Evolutionary conservation across 2,113 vertebrate species (phyloP).

Genomic region (Alosa alosa): DNA sequence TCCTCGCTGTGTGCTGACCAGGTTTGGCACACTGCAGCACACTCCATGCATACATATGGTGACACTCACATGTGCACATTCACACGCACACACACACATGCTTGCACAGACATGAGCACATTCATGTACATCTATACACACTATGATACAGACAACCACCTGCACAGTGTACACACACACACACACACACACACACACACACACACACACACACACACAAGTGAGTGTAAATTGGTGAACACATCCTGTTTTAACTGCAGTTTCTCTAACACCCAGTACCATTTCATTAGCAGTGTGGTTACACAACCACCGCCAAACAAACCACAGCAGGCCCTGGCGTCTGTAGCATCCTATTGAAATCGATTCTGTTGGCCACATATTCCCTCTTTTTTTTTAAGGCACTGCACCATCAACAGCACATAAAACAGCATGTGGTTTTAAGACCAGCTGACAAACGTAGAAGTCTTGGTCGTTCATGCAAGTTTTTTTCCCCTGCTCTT

Average conservation of each 20-base stretch:
- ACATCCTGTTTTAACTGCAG: constrained; percentile 31
- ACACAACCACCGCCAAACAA: background rate
- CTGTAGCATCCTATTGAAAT: constrained; percentile 59
- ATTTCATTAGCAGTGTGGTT: background rate
- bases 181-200: constrained; percentile 1
- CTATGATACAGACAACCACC: background rate
- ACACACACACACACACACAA: background rate
- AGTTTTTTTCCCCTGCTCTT: background rate
- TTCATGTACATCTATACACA: background rate
- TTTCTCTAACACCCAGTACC: background rate
- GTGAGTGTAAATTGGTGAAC: background rate
- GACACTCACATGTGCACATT: background rate
- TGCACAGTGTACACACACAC: background rate
- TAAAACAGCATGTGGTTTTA: background rate
- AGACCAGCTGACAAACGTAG: background rate
- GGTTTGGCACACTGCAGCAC: constrained; percentile 53
- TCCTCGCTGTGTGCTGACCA: constrained; percentile 52
- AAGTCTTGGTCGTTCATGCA: background rate
- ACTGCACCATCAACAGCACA: background rate
- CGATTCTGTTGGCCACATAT: constrained; percentile 49
- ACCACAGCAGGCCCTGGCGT: constrained; percentile 15
- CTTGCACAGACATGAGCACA: background rate
- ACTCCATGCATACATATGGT: constrained; percentile 58
- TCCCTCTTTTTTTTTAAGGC: background rate
- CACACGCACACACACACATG: background rate